Base-by-base conservation (phyloP, 1,140 invertebrate genomes). In the Carposina sasakii region DNA sequence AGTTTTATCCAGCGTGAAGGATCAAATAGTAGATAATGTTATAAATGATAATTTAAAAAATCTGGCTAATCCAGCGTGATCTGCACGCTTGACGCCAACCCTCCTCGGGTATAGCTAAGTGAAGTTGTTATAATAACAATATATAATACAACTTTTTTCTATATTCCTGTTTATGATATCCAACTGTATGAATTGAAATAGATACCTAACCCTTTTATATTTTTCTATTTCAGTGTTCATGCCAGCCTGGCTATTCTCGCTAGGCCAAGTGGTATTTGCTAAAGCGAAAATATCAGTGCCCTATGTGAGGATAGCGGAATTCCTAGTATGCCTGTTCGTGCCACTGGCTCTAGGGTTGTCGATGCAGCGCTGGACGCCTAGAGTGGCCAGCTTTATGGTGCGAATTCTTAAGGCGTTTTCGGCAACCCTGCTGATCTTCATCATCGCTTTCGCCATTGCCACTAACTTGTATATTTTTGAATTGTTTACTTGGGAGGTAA, bases 231-330 rank as follows among this genome's bases (percentile, higher is more conserved):
- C 78, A 96, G 95, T 85, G 12, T 93, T 97, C 85, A 97, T 99
- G 89, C 97, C 97, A 0, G 72, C 96, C 1, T 99, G 97, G 97
- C 85, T 97, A n/a, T 95, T 97, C 67, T 95, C 95, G 0, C 86
- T 99, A 12, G 97, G 96, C 0, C 88, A 87, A 55, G 85, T 91
- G 16, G 91, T 98, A n/a, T 94, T 96, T 64, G 81, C 87, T 0
- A 86, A 89, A 47, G 91, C 88, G 0, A 82, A 91, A 40, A 87
- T 96, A 2, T 79, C 72, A 17, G 91, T 98, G 16, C 97, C 97
- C 0, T 98, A 97, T 71, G 48, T 56, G 0, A 91, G 91, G 19
- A 96, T 99, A 43, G 89, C 91, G 0, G 86, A 76, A 1, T 91
- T 94, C 56, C 92, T 97, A 0, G 63, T 91, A 13, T 89, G 90